Evolutionary conservation across 2,888 invertebrate species (phyloP), one percentile per base, ranked within the genome.

Genomic region (Pollenia amentaria): DNA sequence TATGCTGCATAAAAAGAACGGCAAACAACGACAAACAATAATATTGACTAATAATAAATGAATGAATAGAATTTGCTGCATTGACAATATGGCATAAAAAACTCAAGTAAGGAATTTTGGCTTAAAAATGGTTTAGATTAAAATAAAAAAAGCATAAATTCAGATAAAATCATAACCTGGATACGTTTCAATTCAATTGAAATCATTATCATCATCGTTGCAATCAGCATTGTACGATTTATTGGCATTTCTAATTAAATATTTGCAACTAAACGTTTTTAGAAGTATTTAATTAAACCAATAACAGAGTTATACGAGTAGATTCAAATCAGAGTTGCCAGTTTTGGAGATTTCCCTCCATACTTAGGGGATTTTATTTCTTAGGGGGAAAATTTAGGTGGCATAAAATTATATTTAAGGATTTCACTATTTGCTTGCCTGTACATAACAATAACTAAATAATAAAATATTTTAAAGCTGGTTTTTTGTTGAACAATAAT

Each of bases 41-140:
- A 67, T 73, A 69, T 78, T 73, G 82, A 75, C 76, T 78, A 64
- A 70, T 86, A 86, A 83, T 79, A 86, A 82, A 87, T 84, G 55
- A 87, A 87, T 77, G 55, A 87, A 87, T 77, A 81, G 81, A 87
- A 87, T 81, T 72, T 84, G 87, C 80, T 69, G 87, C 62, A 80
- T 77, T 84, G 80, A 69, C 84, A 84, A 67, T 55, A 76, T 29
- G 42, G 2, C 14, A n/a, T 16, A n/a, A 69, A 55, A 44, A 42
- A 16, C 11, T 18, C 42, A 21, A 48, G 44, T 53, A 16, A 38
- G 14, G 11, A 62, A 40, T 8, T 73, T 48, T 40, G 16, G 38
- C 12, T n/a, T 29, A 46, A 12, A 51, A 40, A 42, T 6, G 1
- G 21, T 64, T 14, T 11, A 48, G 16, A 73, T 44, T 69, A 38